Percentiles rank a stretch among this genome's conserved stretches.
Evolutionary conservation across 2,113 vertebrate species (phyloP).

Genomic region (Hystrix cristata): DNA sequence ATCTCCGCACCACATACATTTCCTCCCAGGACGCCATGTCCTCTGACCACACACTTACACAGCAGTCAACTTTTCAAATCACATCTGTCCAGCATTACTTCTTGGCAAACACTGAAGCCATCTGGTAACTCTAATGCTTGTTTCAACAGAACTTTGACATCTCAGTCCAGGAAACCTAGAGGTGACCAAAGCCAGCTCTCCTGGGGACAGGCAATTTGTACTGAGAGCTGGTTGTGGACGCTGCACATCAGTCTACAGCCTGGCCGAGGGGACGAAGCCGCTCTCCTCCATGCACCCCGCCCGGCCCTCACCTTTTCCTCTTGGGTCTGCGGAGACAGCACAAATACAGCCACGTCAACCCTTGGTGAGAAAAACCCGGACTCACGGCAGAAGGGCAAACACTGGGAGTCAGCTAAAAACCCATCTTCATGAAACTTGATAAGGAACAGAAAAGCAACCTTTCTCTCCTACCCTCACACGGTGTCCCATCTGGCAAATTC

Average conservation of each 20-base stretch:
- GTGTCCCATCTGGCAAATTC: not conserved
- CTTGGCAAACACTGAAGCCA: not conserved
- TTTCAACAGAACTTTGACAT: not conserved
- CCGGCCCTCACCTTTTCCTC: not conserved
- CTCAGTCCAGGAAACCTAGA: not conserved
- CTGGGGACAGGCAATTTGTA: not conserved
- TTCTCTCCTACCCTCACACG: not conserved
- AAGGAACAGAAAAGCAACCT: not conserved
- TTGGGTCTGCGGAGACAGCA: not conserved
- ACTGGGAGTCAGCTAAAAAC: not conserved
- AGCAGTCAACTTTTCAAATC: not conserved
- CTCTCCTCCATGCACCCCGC: too few relatives aligned
- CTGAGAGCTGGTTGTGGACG: not conserved
- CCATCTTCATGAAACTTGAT: not conserved
- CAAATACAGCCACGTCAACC: not conserved
- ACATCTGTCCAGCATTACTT: not conserved
- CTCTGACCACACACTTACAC: not conserved
- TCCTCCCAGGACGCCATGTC: not conserved
- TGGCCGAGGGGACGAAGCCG: not conserved
- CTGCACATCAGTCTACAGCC: rapidly evolving
- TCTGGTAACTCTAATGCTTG: not conserved
- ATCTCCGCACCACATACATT: not conserved
- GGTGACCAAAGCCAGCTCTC: not conserved
- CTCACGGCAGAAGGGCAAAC: slow-evolving; percentile 10
- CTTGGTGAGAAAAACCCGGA: not conserved